These are phyloP conservation scores for Yoshiicerus persimilis DNA, from an alignment of 1,140 invertebrate species.

Conservation along the genomic window DNA sequence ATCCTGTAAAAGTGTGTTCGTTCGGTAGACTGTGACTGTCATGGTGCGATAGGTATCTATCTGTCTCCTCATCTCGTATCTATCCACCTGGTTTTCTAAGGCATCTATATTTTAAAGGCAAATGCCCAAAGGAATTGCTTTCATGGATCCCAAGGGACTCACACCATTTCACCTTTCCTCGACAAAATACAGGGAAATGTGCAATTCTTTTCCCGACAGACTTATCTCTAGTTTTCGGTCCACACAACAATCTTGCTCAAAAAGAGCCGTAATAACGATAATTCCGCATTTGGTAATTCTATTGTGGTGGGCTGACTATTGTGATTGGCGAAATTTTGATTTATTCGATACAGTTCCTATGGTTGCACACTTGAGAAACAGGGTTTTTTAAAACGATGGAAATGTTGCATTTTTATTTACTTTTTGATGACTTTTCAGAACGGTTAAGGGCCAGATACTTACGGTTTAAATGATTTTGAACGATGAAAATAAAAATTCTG, in stretches of 20 bases:
- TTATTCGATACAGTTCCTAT: too few relatives aligned
- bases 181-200: slow-evolving; percentile 30
- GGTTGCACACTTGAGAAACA: too few relatives aligned
- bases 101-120: not conserved
- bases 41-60: not conserved
- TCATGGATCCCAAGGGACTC: slow-evolving; percentile 34
- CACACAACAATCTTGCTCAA: too few relatives aligned
- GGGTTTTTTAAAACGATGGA: too few relatives aligned
- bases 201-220: slow-evolving; percentile 23
- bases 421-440: too few relatives aligned
- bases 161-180: slow-evolving; percentile 36
- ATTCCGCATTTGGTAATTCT: not conserved
- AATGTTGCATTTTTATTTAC: too few relatives aligned
- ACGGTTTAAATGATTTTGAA: too few relatives aligned
- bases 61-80: not conserved
- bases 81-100: not conserved
- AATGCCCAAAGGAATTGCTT: not conserved
- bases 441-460: too few relatives aligned
- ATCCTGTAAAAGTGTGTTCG: too few relatives aligned
- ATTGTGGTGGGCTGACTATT: not conserved
- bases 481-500: too few relatives aligned
- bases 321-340: too few relatives aligned
- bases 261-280: not conserved
- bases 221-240: not conserved
- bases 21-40: not conserved